Percentiles rank a stretch among this genome's conserved stretches.
Evolutionary conservation across 1,140 invertebrate genomes (phyloP).

Genomic region (Cydia strobilella): DNA sequence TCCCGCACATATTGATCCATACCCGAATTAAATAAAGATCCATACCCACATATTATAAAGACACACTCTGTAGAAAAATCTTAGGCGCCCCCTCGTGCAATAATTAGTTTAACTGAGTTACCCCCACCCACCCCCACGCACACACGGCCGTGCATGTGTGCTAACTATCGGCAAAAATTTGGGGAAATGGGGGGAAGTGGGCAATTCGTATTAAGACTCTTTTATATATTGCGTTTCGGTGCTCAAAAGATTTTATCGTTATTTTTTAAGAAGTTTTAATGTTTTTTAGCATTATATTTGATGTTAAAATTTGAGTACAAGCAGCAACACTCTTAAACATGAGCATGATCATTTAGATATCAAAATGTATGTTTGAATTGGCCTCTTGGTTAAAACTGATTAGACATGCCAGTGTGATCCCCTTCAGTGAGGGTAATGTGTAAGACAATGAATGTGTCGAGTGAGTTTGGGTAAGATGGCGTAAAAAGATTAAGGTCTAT

Average conservation of each 20-base stretch:
- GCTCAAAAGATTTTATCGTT: not conserved
- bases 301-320: too few relatives aligned
- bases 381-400: too few relatives aligned
- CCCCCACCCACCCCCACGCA: conserved; percentile 41
- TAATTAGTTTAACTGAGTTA: conserved; percentile 71
- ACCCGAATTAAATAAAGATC: conserved; percentile 41
- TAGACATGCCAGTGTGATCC: too few relatives aligned
- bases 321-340: too few relatives aligned
- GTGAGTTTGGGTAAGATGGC: not conserved
- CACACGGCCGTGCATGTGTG: conserved; percentile 36
- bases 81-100: conserved; percentile 46
- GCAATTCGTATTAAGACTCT: conserved; percentile 38
- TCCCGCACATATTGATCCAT: conserved; percentile 29
- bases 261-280: too few relatives aligned
- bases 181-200: conserved; percentile 37
- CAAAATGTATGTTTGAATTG: too few relatives aligned
- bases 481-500: not conserved
- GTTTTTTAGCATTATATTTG: too few relatives aligned
- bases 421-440: too few relatives aligned
- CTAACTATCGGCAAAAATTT: conserved; percentile 44
- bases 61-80: conserved; percentile 52
- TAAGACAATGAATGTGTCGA: not conserved
- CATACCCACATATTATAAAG: conserved; percentile 38
- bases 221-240: conserved; percentile 18
- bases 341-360: too few relatives aligned